phyloP scores from a whole-genome alignment of 2,113 vertebrate species.

The Lamprotornis superbus region DNA sequence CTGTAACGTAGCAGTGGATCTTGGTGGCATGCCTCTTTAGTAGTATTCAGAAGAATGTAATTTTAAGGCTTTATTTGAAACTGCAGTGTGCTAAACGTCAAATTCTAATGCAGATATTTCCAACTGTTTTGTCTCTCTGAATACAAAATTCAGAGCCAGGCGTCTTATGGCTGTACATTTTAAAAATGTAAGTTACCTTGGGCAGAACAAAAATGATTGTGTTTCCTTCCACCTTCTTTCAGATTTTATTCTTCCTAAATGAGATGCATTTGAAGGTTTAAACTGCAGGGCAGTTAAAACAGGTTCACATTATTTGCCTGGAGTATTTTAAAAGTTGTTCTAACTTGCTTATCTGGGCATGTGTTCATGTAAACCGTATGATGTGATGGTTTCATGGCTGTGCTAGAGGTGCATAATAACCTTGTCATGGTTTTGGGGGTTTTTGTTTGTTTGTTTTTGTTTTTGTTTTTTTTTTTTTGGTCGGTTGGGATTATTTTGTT shows the following conservation, averaged over 20 bases:
- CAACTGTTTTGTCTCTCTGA: constrained; percentile 17
- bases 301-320: constrained; percentile 13
- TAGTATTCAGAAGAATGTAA: constrained; percentile 26
- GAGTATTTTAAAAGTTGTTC: neutral
- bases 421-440: neutral
- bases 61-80: constrained; percentile 27
- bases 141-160: constrained; percentile 16
- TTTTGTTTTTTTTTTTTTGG: neutral
- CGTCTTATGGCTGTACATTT: neutral
- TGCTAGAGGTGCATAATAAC: neutral
- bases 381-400: neutral
- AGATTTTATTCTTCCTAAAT: constrained; percentile 11
- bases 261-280: constrained; percentile 32
- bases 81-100: neutral
- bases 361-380: neutral
- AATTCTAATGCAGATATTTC: constrained; percentile 20
- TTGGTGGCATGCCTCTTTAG: neutral
- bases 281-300: constrained; percentile 50
- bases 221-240: constrained; percentile 30
- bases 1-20: constrained; percentile 77
- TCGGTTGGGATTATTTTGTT: neutral
- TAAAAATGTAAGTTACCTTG: constrained; percentile 46
- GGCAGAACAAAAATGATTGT: constrained; percentile 7
- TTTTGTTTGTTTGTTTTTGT: neutral
- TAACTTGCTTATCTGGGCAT: neutral